Evolutionary conservation across 1,140 invertebrate species (phyloP).

Genomic region (Cydia amplana): DNA sequence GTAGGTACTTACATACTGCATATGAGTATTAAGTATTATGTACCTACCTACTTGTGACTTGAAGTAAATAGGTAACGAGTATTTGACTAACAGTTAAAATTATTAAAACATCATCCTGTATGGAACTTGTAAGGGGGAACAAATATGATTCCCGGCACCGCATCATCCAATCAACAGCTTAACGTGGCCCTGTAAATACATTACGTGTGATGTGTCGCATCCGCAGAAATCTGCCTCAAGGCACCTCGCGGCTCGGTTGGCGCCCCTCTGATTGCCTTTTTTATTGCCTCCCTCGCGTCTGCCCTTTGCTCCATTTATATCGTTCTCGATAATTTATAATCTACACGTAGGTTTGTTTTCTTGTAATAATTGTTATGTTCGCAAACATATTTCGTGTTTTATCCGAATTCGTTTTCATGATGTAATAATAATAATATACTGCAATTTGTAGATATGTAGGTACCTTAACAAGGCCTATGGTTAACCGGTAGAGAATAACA

Average conservation of each 20-base stretch:
- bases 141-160: constrained; percentile 35
- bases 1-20: too few relatives aligned
- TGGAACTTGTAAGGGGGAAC: constrained; percentile 16
- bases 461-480: too few relatives aligned
- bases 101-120: not conserved
- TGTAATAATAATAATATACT: too few relatives aligned
- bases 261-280: constrained; percentile 43
- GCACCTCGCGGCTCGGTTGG: constrained; percentile 20
- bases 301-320: constrained; percentile 27
- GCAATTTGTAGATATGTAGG: too few relatives aligned
- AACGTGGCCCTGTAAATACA: constrained; percentile 40
- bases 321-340: constrained; percentile 29
- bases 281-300: constrained; percentile 32
- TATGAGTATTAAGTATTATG: too few relatives aligned
- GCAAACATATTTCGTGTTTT: not conserved
- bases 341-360: constrained; percentile 24
- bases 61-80: too few relatives aligned
- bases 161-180: constrained; percentile 47
- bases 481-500: too few relatives aligned
- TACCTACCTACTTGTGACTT: too few relatives aligned
- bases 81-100: not conserved
- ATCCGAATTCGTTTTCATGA: too few relatives aligned
- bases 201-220: constrained; percentile 41
- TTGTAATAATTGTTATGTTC: constrained; percentile 20
- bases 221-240: constrained; percentile 41